Evolutionary conservation across 2,797 vertebrate genomes (phyloP).

Genomic region (Typhlichthys subterraneus): DNA sequence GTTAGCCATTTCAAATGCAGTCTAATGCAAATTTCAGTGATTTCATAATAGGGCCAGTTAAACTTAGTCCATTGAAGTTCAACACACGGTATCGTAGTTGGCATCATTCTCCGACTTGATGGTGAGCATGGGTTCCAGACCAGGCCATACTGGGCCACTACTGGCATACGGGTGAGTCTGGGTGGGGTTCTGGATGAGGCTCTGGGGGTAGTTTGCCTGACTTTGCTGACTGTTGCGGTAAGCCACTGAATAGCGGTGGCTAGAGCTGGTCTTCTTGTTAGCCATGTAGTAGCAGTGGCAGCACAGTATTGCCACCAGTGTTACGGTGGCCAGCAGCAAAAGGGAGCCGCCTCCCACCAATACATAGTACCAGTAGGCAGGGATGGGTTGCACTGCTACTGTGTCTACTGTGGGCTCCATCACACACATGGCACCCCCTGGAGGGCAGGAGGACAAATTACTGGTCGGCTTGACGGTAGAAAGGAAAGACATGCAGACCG

Average conservation of each 20-base stretch:
- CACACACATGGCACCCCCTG: slow-evolving; percentile 95
- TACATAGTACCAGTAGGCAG: slow-evolving; percentile 98
- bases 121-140: slow-evolving; percentile 91
- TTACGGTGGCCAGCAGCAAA: slow-evolving; percentile 91
- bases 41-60: no score
- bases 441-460: slow-evolving; percentile 88
- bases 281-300: slow-evolving; percentile 95
- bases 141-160: slow-evolving; percentile 78
- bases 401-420: slow-evolving; percentile 96
- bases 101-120: slow-evolving; percentile 94
- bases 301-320: slow-evolving; percentile 91
- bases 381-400: slow-evolving; percentile 93
- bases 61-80: slow-evolving; percentile 59
- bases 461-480: slow-evolving; percentile 47
- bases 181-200: slow-evolving; percentile 58
- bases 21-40: no score
- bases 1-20: no score
- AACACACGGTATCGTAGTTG: slow-evolving; percentile 80
- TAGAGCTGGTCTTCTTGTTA: slow-evolving; percentile 87
- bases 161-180: slow-evolving; percentile 87
- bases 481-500: slow-evolving; percentile 67
- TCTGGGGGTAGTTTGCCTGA: slow-evolving; percentile 55
- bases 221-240: slow-evolving; percentile 85
- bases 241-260: slow-evolving; percentile 91
- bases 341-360: slow-evolving; percentile 93